Base-by-base conservation (phyloP, 2,113 vertebrate species). In the Lontra canadensis region DNA sequence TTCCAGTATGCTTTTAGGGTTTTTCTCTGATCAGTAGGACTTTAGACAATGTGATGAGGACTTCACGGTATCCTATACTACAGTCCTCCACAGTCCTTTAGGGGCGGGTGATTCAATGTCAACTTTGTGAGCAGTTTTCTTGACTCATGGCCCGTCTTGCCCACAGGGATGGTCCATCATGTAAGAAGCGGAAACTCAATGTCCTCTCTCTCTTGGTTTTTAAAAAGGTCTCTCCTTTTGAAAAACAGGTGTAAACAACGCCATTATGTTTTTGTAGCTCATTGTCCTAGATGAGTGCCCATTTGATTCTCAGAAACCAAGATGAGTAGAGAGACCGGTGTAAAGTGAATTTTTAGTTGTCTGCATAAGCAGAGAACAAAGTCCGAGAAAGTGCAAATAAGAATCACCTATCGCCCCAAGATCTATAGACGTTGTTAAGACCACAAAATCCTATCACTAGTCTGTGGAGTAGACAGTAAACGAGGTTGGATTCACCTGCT, bases 261-360 rank as follows among this genome's bases (percentile, higher is more conserved):
- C 42, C n/a, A 49, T 89, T 89, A 74, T 4, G 4, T 76, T 78
- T 81, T 90, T 69, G 55, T 71, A 61, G 34, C 15, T 69, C 39
- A 88, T 79, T 29, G 26, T 71, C 36, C 57, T 80, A 44, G 29
- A 23, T 79, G 59, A 69, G 31, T 55, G n/a, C 65, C 69, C 31
- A 39, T 83, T 61, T 34, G 34, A 76, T 44, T 52, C n/a, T 76
- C 63, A 42, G 49, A 69, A 88, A 86, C n/a, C 31, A 2, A 90
- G 44, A 59, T 67, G 34, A 81, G 7, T 82, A 78, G 42, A 94
- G 52, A 74, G 29, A 63, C 13, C 17, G 18, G 13, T 86, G 25
- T 81, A 67, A 81, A 91, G 55, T 52, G 23, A 90, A 89, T 82
- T 42, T 95, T 90, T 11, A 63, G 7, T 67, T 42, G 59, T 44